These are phyloP conservation scores for Sinocyclocheilus rhinocerous DNA, from an alignment of 2,113 vertebrate genomes.

Conservation along the genomic window DNA sequence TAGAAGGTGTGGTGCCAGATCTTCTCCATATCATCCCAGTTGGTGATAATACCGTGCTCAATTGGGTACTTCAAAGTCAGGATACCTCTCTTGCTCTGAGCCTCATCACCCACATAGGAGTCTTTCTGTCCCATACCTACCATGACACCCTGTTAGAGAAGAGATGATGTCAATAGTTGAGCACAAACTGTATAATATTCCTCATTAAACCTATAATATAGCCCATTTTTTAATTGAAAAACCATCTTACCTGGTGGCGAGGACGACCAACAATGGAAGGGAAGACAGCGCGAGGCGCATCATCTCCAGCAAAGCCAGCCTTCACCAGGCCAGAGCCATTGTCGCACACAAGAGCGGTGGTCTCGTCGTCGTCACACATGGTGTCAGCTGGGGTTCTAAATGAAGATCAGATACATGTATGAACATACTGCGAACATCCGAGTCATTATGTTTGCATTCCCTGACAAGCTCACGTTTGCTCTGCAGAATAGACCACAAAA, in stretches of 20 bases:
- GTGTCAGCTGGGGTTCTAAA: conserved; percentile 53
- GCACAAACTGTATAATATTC: background rate
- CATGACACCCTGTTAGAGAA: conserved; percentile 75
- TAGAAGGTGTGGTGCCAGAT: conserved; percentile 90
- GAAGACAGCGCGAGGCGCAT: conserved; percentile 66
- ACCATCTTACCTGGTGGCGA: conserved; percentile 63
- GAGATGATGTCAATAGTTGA: background rate
- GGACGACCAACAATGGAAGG: conserved; percentile 66
- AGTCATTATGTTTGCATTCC: background rate
- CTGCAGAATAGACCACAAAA: background rate
- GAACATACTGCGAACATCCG: background rate
- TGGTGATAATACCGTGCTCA: conserved; percentile 86
- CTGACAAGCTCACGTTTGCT: background rate
- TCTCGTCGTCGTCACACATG: conserved; percentile 67
- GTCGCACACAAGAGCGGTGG: conserved; percentile 64
- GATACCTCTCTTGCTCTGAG: conserved; percentile 87
- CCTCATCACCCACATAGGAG: conserved; percentile 87
- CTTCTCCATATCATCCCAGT: conserved; percentile 90
- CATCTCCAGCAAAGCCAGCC: conserved; percentile 64
- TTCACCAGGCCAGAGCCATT: conserved; percentile 64
- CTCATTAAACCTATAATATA: background rate
- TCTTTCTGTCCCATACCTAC: conserved; percentile 91
- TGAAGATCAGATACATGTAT: conserved; percentile 15
- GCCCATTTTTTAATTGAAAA: background rate
- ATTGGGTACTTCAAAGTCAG: conserved; percentile 86